Evolutionary conservation across 64 coral and sea anemone genomes (phyloP), one percentile per base, ranked within the genome.

Genomic region (Acropora tenuis): DNA sequence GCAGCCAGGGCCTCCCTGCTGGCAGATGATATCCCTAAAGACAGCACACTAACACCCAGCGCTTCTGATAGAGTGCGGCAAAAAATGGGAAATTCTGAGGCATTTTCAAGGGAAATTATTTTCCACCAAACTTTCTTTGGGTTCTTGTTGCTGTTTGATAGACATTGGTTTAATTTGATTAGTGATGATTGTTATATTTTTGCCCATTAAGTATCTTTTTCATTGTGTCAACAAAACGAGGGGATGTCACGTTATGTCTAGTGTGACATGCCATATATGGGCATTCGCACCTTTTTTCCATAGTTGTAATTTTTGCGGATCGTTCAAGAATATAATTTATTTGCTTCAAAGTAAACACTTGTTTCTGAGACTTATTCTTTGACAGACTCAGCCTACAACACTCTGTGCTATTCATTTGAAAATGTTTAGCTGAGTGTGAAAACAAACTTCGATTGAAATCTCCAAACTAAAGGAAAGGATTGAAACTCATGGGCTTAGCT

Each of bases 91-190:
- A 30, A 30, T 30, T 30, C 30, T 30, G 30, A 0, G 30, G 30
- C 30, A 30, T 30, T 30, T 30, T 30, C 30, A 30, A 30, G 30
- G 30, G 30, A 30, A 30, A 30, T 30, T 30, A 30, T 30, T 30
- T 30, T 30, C 30, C 30, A 30, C 18, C 78, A 80, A 10, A 80
- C 50, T 80, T 49, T 80, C 43, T 11, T 74, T 74, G 8, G 63
- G 72, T 74, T 80, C 53, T 52, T 80, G 78, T 59, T 58, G 40
- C 41, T 0, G 50, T 80, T 60, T 59, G 78, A 80, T 61, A 80
- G 50, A 57, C 40, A 43, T 41, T 40, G 2, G 78, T 10, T 43
- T 60, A 13, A 80, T 60, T 80, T 18, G 17, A 30, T 79, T 80
- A 41, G 52, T 30, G 11, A 1, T 59, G 52, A 80, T 80, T 58